Base-by-base conservation (phyloP, 2,888 invertebrate genomes). In the Sclerodermus sp. region DNA sequence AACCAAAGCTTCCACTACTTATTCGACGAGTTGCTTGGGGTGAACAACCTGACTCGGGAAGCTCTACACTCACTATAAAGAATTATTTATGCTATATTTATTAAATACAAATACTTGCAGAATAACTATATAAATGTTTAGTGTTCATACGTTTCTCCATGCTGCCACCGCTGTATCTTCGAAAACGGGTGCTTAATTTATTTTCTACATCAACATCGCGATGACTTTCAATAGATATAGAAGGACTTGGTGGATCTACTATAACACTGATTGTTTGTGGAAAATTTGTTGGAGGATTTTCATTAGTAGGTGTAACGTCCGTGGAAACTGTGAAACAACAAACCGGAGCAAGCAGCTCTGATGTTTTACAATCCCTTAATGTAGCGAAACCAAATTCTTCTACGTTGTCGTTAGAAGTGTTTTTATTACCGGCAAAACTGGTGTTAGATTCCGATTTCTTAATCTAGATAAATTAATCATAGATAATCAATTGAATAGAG, bases 1-100 rank as follows among this genome's bases (percentile, higher is more conserved):
- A 85, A 23, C 23, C 23, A 59, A 93, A 86, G 69, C 93, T 93
- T 52, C 94, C 93, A 76, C 93, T 93, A 58, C 94, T 94, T 73
- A 96, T 94, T 62, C 95, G 82, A 56, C 95, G 84, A 6, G 93
- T 91, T 9, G 93, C 92, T 47, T 92, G 90, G 3, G 91, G 90
- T 1, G 91, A 91, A 68, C 87, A 87, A 59, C 86, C 89, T 17
- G 88, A 78, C 29, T 76, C 76, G 16, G 77, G 79, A 14, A 78
- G 67, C 45, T 79, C 80, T 1, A 79, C 80, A 34, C 76, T 79
- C 52, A 80, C 79, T 79, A 46, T 13, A 34, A 30, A 15, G 37
- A 54, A 38, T n/a, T n/a, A 45, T 45, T 39, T 16, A 45, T 39
- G 15, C 41, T 38, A 44, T 37, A 45, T n/a, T n/a, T n/a, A 16